Evolutionary conservation across 2,888 invertebrate genomes (phyloP).

Genomic region (Pristionchus mayeri): DNA sequence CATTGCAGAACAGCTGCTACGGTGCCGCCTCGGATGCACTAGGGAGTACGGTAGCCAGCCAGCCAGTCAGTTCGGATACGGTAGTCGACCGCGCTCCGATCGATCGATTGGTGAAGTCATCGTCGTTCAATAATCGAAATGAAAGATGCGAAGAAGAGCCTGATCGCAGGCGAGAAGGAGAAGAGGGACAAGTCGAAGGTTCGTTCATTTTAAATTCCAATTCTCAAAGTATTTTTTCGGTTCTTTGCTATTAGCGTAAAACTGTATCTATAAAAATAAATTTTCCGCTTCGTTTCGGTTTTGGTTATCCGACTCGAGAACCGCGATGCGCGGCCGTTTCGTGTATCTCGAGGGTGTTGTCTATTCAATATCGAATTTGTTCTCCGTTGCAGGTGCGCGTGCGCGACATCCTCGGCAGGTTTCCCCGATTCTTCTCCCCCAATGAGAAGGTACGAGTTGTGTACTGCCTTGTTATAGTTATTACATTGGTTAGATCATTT

Average conservation of each 20-base stretch:
- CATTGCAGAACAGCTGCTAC: slow-evolving; percentile 23
- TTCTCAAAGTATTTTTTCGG: too few relatives aligned
- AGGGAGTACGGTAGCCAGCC: slow-evolving; percentile 36
- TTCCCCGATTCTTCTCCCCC: slow-evolving; percentile 61
- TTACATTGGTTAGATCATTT: too few relatives aligned
- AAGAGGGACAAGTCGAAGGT: slow-evolving; percentile 45
- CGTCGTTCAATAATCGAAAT: slow-evolving; percentile 6
- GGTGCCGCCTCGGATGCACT: slow-evolving; percentile 31
- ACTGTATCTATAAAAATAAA: too few relatives aligned
- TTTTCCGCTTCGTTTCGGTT: too few relatives aligned
- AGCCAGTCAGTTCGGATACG: slow-evolving; percentile 25
- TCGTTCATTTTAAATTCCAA: too few relatives aligned
- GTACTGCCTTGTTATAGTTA: too few relatives aligned
- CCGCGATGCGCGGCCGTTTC: not conserved
- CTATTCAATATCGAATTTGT: not conserved
- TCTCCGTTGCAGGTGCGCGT: slow-evolving; percentile 61
- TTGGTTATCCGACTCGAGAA: too few relatives aligned
- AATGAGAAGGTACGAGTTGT: slow-evolving; percentile 59
- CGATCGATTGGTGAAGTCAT: slow-evolving; percentile 37
- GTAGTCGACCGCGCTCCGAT: not conserved
- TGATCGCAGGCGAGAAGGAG: slow-evolving; percentile 44
- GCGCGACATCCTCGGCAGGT: slow-evolving; percentile 63
- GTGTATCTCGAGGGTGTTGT: not conserved
- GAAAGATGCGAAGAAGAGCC: slow-evolving; percentile 43
- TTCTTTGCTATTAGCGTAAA: too few relatives aligned